These are phyloP conservation scores for Hemibagrus wyckioides DNA, from an alignment of 2,113 vertebrate genomes.

Conservation along the genomic window DNA sequence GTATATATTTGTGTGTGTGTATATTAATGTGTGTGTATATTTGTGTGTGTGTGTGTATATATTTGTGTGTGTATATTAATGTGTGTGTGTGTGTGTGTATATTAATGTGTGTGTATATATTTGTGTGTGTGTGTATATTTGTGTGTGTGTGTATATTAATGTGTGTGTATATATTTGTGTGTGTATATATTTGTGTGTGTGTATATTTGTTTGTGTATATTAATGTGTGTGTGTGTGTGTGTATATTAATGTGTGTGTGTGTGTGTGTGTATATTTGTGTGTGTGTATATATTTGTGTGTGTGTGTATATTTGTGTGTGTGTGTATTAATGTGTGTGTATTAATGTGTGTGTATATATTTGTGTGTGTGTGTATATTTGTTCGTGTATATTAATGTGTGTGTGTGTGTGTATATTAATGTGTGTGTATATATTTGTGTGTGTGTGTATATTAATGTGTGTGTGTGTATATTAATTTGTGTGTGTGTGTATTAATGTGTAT, in stretches of 20 bases:
- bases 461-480: not conserved
- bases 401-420: not conserved
- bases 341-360: not conserved
- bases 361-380: not conserved
- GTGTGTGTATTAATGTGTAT: constrained; percentile 30
- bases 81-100: not conserved
- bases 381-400: not conserved
- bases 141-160: not conserved
- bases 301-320: not conserved
- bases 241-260: constrained; percentile 10
- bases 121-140: not conserved
- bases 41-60: not conserved
- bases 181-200: not conserved
- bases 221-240: not conserved
- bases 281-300: not conserved
- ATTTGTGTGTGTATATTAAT: not conserved
- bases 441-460: not conserved
- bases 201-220: not conserved
- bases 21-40: not conserved
- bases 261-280: not conserved
- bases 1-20: constrained; percentile 22
- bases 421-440: not conserved
- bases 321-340: not conserved
- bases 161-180: not conserved
- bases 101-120: not conserved